Percentiles rank a stretch among this genome's conserved stretches.
These are phyloP conservation scores for Microplitis demolitor DNA, from an alignment of 1,140 invertebrate genomes.

Conservation along the genomic window DNA sequence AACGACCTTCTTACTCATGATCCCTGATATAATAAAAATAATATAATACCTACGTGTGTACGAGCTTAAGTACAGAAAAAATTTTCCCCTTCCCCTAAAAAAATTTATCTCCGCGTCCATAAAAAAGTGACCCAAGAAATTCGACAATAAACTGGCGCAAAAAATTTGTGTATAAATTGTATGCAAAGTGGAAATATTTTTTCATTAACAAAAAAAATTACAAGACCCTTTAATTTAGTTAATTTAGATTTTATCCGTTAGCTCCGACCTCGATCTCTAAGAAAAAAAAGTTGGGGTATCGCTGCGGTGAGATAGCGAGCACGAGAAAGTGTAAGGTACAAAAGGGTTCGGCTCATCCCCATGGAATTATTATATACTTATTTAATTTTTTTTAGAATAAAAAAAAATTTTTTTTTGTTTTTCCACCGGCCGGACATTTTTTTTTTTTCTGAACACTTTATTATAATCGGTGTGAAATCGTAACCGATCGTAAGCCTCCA, in stretches of 20 bases:
- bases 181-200: constrained; percentile 41
- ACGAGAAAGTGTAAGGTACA: not conserved
- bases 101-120: not conserved
- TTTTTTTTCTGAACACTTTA: constrained; percentile 40
- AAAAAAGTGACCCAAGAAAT: not conserved
- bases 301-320: not conserved
- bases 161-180: constrained; percentile 53
- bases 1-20: constrained; percentile 44
- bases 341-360: constrained; percentile 35
- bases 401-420: not conserved
- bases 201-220: constrained; percentile 24
- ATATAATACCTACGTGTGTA: not conserved
- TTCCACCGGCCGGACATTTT: not conserved
- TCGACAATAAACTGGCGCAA: not conserved
- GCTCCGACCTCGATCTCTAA: constrained; percentile 39
- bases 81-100: too few relatives aligned
- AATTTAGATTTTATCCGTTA: constrained; percentile 65
- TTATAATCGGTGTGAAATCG: constrained; percentile 63
- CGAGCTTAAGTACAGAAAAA: not conserved
- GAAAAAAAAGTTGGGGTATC: not conserved
- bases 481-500: constrained; percentile 54
- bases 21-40: not conserved
- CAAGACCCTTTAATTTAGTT: constrained; percentile 61
- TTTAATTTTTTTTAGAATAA: constrained; percentile 44
- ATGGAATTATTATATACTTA: constrained; percentile 62